Base-by-base conservation (phyloP, 2,888 invertebrate genomes). In the Cosmia trapezina region DNA sequence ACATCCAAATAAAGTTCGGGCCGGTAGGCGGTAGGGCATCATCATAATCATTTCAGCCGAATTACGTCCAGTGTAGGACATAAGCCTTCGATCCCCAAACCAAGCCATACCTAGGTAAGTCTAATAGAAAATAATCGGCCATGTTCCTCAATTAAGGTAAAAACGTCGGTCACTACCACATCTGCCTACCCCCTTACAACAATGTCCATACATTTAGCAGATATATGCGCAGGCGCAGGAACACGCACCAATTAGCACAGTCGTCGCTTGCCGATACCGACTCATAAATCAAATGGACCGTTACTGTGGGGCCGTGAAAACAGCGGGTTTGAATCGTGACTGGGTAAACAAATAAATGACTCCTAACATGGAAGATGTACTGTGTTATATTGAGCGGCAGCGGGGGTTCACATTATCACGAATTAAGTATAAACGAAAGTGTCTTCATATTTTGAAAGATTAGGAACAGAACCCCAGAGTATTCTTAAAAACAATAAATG, bases 241-340 rank as follows among this genome's bases (percentile, higher is more conserved):
- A 89, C 93, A 93, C 92, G 92, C 93, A 94, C 93, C 94, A 94
- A 94, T 94, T 94, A 94, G 94, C 92, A 87, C 86, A 88, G 86
- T 89, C 90, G 90, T 89, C 91, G 92, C 87, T 87, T 86, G 86
- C 84, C 84, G 88, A 88, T 89, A 84, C 84, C 86, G 82, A 90
- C 88, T 93, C 93, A 93, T 94, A 94, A 94, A 94, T 93, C 89
- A 88, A 89, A 84, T 63, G 86, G 78, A 90, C 93, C 93, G 93
- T 93, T 94, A 94, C 76, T 80, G 85, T 76, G 85, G 59, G 89
- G 90, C 91, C 86, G 77, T 67, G 76, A 85, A 73, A 83, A 45
- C 56, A 75, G 89, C 88, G 88, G 61, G 14, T n/a, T 66, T 9
- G 28, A 19, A 14, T 51, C 0, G 33, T 9, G 8, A 11, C 7